phyloP scores from a whole-genome alignment of 2,113 vertebrate species.

The Xerus inauris region DNA sequence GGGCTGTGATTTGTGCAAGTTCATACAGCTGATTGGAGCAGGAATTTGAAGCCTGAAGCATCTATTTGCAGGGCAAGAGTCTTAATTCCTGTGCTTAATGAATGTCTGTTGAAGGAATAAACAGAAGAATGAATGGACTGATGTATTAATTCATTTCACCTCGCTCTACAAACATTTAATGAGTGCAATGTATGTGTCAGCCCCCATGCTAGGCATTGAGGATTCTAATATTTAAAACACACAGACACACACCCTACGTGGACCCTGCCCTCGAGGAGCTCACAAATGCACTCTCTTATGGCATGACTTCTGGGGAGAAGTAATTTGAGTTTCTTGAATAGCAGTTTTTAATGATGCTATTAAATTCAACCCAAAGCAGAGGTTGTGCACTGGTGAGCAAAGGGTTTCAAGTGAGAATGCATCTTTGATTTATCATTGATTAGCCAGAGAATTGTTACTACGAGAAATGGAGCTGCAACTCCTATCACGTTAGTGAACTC shows the following conservation, averaged over 20 bases:
- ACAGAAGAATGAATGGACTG: slow-evolving; percentile 64
- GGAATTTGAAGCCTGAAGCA: slow-evolving; percentile 57
- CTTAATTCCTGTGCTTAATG: slow-evolving; percentile 72
- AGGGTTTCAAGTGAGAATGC: slow-evolving; percentile 50
- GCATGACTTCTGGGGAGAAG: slow-evolving; percentile 42
- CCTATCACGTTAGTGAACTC: slow-evolving; percentile 51
- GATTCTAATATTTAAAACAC: slow-evolving; percentile 20
- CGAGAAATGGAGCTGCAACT: slow-evolving; percentile 51
- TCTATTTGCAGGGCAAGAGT: slow-evolving; percentile 47
- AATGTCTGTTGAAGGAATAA: slow-evolving; percentile 67
- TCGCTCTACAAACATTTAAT: slow-evolving; percentile 57
- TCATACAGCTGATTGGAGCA: slow-evolving; percentile 27
- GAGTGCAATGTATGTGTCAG: slow-evolving; percentile 43
- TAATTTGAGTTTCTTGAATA: slow-evolving; percentile 64
- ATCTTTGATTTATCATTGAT: slow-evolving; percentile 68
- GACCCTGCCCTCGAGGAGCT: not conserved
- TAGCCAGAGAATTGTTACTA: slow-evolving; percentile 54
- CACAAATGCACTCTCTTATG: slow-evolving; percentile 56
- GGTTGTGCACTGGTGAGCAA: slow-evolving; percentile 29
- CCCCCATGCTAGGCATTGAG: slow-evolving; percentile 29
- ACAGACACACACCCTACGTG: not conserved
- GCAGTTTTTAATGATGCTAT: slow-evolving; percentile 68
- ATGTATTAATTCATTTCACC: slow-evolving; percentile 66
- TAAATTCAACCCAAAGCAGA: slow-evolving; percentile 59
- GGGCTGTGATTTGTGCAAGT: slow-evolving; percentile 43